Base-by-base conservation (phyloP, 2,113 vertebrate species). In the Holacanthus passer region DNA sequence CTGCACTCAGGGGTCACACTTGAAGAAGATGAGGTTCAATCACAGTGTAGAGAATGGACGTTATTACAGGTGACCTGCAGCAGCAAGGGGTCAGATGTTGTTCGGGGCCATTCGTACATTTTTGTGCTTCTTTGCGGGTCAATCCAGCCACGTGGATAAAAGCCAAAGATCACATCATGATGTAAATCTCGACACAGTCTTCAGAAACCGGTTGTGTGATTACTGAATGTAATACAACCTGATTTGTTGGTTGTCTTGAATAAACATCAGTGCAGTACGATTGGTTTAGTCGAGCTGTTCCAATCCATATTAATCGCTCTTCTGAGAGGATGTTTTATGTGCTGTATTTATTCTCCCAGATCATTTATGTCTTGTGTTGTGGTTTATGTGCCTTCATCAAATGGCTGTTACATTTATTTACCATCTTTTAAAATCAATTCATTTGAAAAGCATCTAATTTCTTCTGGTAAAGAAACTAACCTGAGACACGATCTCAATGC, bases 91-190 rank as follows among this genome's bases (percentile, higher is more conserved):
- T 60, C 12, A 0, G 0, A 3, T 24, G 63, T 55, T 35, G 29
- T 47, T 41, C 31, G 9, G 4, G 7, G 13, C 1, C 13, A 9
- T 37, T 7, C 3, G 16, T 31, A 29, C 5, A 9, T 72, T 20
- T 35, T 16, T 47, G 71, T 47, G 55, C 67, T 10, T 66, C 37
- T 76, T 52, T 37, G 19, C 1, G 4, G 31, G 24, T 82, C 50
- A 20, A 39, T 65, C 55, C 64, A 60, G 50, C 17, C 47, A 62
- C 27, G 37, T 81, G 39, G 11, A n/a, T 24, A 39, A 53, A 85
- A 58, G 14, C 58, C 24, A 60, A 32, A 65, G 10, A 68, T 81
- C 62, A 53, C 37, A 9, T 55, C 20, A 32, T 22, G 43, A 52
- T 35, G 29, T 8, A 20, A 58, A 32, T 19, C 7, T 24, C 41